Conservation (phyloP, 2,797 vertebrate species). For the Poecilia gillii region DNA sequence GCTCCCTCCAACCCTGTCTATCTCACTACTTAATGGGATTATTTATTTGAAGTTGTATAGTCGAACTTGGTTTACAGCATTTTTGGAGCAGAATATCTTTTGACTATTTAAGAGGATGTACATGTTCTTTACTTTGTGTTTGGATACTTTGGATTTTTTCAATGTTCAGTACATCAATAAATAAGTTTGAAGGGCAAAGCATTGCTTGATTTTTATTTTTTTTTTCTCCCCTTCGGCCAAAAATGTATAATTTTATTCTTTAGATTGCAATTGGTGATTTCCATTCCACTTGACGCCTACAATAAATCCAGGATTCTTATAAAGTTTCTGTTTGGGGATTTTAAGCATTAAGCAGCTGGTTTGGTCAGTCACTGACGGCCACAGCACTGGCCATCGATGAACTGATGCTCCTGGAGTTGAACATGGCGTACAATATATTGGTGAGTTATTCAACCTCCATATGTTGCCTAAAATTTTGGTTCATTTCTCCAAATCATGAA, state of each 20-base stretch:
- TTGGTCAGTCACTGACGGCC: not conserved
- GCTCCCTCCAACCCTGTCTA: conserved; percentile 57
- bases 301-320: not conserved
- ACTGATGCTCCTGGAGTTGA: not conserved
- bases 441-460: not conserved
- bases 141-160: conserved; percentile 97
- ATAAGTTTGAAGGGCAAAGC: conserved; percentile 96
- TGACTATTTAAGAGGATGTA: conserved; percentile 86
- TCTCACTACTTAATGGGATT: conserved; percentile 78
- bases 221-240: not conserved
- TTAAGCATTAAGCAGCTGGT: not conserved
- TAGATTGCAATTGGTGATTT: not conserved
- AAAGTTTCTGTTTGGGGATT: not conserved
- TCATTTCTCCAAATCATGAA: not conserved
- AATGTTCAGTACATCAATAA: conserved; percentile 99
- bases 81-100: conserved; percentile 80
- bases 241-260: not conserved
- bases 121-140: conserved; percentile 98
- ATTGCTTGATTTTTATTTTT: conserved; percentile 43
- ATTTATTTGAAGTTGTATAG: conserved; percentile 85
- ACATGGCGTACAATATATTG: not conserved
- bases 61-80: conserved; percentile 79
- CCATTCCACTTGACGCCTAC: not conserved
- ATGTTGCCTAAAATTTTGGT: not conserved
- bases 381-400: not conserved